Base-by-base conservation (phyloP, 1,140 invertebrate species). In the Elymnias hypermnestra region DNA sequence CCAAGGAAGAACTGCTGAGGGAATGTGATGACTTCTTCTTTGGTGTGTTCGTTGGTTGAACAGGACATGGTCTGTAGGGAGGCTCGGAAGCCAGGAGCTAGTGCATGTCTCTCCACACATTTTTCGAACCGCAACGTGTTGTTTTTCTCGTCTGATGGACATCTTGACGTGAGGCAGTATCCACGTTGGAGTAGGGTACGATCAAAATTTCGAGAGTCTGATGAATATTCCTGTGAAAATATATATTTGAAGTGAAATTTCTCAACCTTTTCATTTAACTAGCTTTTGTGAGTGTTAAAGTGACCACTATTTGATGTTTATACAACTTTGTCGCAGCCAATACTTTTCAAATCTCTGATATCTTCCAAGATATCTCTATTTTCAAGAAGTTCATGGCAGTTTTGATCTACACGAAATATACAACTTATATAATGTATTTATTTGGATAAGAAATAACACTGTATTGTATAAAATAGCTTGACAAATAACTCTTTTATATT, bases 171-270 rank as follows among this genome's bases (percentile, higher is more conserved):
- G 7, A 73, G 35, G 47, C 70, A 73, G 49, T 63, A 58, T 0
- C 67, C 67, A 5, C 69, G 67, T 48, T 72, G 57, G 2, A 72
- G 17, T 0, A 43, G 37, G 5, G 58, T 65, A 10, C 57, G 69
- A 38, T 76, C 66, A 50, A 63, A 71, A 17, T 59, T 35, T 6
- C 42, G 21, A 0, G 14, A 15, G 8, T 62, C 41, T 6, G 25
- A 19, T 2, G 65, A 60, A 25, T 62, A 61, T 22, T 57, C 52
- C 68, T 74, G 51, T 10, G 26, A 1, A 14, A 17, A 33, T 3
- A 33, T 12, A 15, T 29, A 2, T 4, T 0, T 5, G 2, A 9
- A 13, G 8, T 13, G 0, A 29, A n/a, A n/a, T n/a, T n/a, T n/a
- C n/a, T n/a, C n/a, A n/a, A n/a, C n/a, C n/a, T n/a, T n/a, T n/a